Base-by-base conservation (phyloP, 2,113 vertebrate species). In the Copsychus sechellarum region DNA sequence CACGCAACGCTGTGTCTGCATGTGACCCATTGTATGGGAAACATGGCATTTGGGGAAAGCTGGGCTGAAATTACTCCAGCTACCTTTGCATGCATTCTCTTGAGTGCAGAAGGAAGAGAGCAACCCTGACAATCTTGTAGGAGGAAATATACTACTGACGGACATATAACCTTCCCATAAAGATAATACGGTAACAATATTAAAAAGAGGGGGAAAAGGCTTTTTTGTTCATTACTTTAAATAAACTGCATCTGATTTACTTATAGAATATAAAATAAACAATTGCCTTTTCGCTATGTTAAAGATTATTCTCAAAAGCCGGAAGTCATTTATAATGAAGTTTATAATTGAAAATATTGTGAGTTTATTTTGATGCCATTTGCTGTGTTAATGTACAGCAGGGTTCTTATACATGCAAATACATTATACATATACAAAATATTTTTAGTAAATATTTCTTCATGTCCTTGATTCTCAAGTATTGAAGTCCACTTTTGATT, bases 401-500 rank as follows among this genome's bases (percentile, higher is more conserved):
- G 5, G 8, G 58, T 8, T 50, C 9, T 60, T 29, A 36, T 2
- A 64, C 21, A 16, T 58, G 8, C 8, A 8, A 85, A 65, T 56
- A 60, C 1, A 3, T 76, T 28, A 69, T 18, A 15, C 10, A 80
- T 31, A 15, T 5, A 13, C 15, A 45, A 56, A 56, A 5, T 22
- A 21, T 79, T 50, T 73, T 56, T 16, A 18, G 23, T 26, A 29
- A 26, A 0, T 54, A 28, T 77, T 66, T 88, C 5, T 61, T 73
- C 60, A 61, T 69, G 33, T 57, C n/a, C 15, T 62, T 29, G 42
- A 47, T 70, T 73, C 58, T 42, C 17, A 65, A 80, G 36, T 53
- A 50, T 5, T 69, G 48, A 94, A 79, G 61, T 70, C 38, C 38
- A 22, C 64, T 83, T 90, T 60, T 88, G 56, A 81, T 70, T 36